Base-by-base conservation (phyloP, 2,113 vertebrate species). In the Pogona vitticeps region DNA sequence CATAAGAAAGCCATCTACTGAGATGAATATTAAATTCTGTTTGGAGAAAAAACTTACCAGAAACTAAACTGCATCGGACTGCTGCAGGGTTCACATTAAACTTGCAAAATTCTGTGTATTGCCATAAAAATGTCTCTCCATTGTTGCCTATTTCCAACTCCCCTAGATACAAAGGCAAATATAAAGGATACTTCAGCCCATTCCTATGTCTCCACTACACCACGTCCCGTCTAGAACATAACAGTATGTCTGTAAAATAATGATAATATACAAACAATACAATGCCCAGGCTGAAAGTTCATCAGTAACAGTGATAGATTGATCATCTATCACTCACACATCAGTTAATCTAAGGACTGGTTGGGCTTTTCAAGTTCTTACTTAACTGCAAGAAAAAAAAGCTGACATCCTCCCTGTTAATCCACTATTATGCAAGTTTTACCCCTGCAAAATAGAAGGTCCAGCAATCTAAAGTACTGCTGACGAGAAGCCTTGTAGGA, bases 141-240 rank as follows among this genome's bases (percentile, higher is more conserved):
- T 94, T 96, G 91, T 94, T 95, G 90, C 92, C 95, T 96, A 95
- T 94, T 96, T 96, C 91, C 93, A 96, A 95, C 84, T 95, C 67
- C 85, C 84, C 93, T 95, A 95, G 93, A 94, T 91, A 96, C 91
- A 96, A 95, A 95, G 94, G 95, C 94, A 96, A 94, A 96, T 94
- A 94, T 91, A 96, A 94, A 95, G 92, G 86, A 95, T 94, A 95
- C 92, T 95, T 96, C 96, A 96, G 91, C 89, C 94, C 92, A 92
- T 91, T 96, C 94, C 95, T 94, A 94, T 85, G 89, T 85, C 92
- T 92, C 89, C 90, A 94, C 89, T 92, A 84, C 40, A 89, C 86
- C 79, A 91, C 5, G 3, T 73, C 79, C 80, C 91, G 87, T 86
- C 91, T 93, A 93, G 67, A 94, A 91, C 46, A 93, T 42, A 92